phyloP scores from a whole-genome alignment of 2,888 invertebrate species.

The Drosophila austrosaltans region DNA sequence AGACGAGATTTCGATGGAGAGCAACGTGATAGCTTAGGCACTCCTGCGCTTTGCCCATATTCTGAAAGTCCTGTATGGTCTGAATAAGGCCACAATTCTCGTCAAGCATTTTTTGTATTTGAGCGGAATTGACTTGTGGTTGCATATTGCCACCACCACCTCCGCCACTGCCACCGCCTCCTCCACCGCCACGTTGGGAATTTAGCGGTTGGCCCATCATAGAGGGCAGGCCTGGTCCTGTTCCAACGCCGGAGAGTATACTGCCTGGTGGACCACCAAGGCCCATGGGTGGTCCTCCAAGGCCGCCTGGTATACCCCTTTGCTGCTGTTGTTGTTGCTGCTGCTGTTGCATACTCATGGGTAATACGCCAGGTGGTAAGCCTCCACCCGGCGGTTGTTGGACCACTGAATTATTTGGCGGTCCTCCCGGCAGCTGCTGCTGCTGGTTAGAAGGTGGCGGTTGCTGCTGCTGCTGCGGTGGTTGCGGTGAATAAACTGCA shows the following conservation, averaged over 20 bases:
- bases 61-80: constrained; percentile 98
- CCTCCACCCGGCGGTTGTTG: constrained; percentile 35
- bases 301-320: constrained; percentile 37
- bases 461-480: constrained; percentile 78
- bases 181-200: constrained; percentile 42
- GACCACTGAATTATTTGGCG: constrained; percentile 41
- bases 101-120: constrained; percentile 97
- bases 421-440: constrained; percentile 65
- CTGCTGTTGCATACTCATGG: constrained; percentile 49
- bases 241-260: constrained; percentile 51
- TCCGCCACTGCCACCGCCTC: constrained; percentile 82
- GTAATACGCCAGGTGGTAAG: constrained; percentile 35
- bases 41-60: constrained; percentile 96
- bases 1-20: constrained; percentile 97
- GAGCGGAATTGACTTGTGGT: constrained; percentile 91
- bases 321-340: constrained; percentile 44
- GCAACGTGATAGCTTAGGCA: constrained; percentile 97
- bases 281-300: constrained; percentile 69
- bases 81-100: constrained; percentile 98
- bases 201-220: constrained; percentile 5
- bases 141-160: constrained; percentile 84
- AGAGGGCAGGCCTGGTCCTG: constrained; percentile 81
- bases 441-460: constrained; percentile 56
- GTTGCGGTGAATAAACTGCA: constrained; percentile 84
- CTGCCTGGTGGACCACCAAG: constrained; percentile 47